phyloP scores from a whole-genome alignment of 2,888 invertebrate species.

The Lepidocyrtoides sp. region DNA sequence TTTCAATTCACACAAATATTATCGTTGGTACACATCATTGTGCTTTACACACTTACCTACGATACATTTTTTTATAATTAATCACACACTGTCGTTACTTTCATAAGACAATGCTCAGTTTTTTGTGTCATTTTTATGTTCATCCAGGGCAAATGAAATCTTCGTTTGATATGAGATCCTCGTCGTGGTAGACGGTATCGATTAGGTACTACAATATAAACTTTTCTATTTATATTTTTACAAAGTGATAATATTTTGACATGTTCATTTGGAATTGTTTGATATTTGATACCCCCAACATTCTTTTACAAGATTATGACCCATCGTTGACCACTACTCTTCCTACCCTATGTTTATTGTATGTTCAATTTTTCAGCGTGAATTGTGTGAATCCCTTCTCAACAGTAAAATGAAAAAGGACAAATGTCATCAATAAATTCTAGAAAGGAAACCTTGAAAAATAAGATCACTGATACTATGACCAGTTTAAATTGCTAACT shows the following conservation, averaged over 20 bases:
- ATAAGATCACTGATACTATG: conserved; percentile 17
- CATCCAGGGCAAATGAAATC: conserved; percentile 30
- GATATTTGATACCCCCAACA: background rate
- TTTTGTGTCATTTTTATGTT: background rate
- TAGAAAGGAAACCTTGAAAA: background rate
- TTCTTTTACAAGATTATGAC: background rate
- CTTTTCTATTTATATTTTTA: background rate
- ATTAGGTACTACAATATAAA: conserved; percentile 10
- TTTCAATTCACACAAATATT: no score
- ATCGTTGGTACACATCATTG: no score
- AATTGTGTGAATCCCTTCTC: conserved; percentile 13
- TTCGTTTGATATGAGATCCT: conserved; percentile 4
- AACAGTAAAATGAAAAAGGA: background rate
- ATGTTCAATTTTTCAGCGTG: conserved; percentile 24
- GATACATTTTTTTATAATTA: background rate
- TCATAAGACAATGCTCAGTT: background rate
- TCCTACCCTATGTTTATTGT: background rate
- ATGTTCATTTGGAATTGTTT: conserved; percentile 9
- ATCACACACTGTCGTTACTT: background rate
- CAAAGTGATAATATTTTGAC: background rate
- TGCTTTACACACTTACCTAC: no score
- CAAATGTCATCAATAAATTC: background rate
- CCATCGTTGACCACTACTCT: background rate
- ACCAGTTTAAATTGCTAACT: background rate
- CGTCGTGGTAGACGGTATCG: background rate